A percentile compares a stretch with the other conserved stretches of the same genome.
Conservation (phyloP, 2,888 invertebrate genomes). For the Dichetophora obliterata region DNA sequence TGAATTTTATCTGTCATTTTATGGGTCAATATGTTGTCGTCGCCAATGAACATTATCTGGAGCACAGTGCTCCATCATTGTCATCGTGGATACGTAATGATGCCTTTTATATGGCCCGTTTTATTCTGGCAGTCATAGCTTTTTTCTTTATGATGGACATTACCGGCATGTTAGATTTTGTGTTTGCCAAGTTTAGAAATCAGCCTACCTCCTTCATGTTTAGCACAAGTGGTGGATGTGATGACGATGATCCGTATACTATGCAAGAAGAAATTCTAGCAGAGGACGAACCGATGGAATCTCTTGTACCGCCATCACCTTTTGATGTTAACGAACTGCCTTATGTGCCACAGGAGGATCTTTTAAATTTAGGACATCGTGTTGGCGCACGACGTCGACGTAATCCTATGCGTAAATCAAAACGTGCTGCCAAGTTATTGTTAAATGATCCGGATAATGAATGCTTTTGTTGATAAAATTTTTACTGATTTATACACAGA, state of each 20-base stretch:
- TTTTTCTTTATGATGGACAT: slow-evolving; percentile 48
- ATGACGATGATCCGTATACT: neutral
- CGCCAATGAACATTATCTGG: slow-evolving; percentile 48
- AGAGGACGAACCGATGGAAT: neutral
- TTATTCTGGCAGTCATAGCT: slow-evolving; percentile 49
- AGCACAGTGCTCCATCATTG: slow-evolving; percentile 47
- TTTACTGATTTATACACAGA: slow-evolving; percentile 8
- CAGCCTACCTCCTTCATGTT: neutral
- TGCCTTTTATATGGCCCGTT: slow-evolving; percentile 53
- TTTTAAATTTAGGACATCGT: slow-evolving; percentile 47
- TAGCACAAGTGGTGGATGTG: neutral
- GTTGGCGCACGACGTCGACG: slow-evolving; percentile 42
- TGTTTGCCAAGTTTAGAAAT: slow-evolving; percentile 18
- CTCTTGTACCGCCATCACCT: neutral
- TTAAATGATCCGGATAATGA: slow-evolving; percentile 44
- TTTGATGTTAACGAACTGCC: slow-evolving; percentile 48
- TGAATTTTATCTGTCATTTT: slow-evolving; percentile 50
- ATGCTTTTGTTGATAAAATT: slow-evolving; percentile 43
- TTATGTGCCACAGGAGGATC: slow-evolving; percentile 47
- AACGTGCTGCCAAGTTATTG: slow-evolving; percentile 41
- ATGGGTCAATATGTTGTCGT: slow-evolving; percentile 50
- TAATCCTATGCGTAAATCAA: slow-evolving; percentile 42
- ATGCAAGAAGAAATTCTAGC: slow-evolving; percentile 6
- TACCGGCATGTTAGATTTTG: slow-evolving; percentile 41
- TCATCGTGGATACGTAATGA: slow-evolving; percentile 53